These are phyloP conservation scores for Coelinius sp. DNA, from an alignment of 2,888 invertebrate genomes.

Conservation along the genomic window DNA sequence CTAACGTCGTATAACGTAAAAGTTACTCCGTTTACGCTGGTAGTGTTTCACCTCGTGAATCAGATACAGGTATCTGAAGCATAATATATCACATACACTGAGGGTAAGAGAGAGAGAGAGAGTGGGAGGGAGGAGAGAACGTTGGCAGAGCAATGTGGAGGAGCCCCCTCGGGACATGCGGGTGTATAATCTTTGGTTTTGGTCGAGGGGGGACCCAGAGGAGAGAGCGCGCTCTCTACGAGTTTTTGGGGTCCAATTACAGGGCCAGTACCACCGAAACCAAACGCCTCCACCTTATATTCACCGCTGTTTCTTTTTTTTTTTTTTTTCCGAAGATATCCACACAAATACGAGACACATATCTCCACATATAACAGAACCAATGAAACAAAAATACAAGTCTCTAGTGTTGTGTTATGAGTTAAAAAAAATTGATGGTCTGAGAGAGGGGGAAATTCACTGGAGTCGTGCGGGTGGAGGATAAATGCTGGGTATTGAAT, in stretches of 20 bases:
- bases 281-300: slow-evolving; percentile 65
- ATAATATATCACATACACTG: slow-evolving; percentile 67
- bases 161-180: slow-evolving; percentile 68
- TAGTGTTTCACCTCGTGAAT: slow-evolving; percentile 65
- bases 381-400: not conserved
- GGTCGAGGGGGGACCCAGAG: slow-evolving; percentile 57
- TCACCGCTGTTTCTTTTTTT: not conserved
- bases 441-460: not conserved
- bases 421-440: not conserved
- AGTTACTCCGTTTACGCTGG: slow-evolving; percentile 64
- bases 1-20: slow-evolving; percentile 41
- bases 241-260: slow-evolving; percentile 70
- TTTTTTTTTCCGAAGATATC: too few species aligned
- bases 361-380: not conserved
- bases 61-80: slow-evolving; percentile 68
- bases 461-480: not conserved
- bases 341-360: slow-evolving; percentile 10
- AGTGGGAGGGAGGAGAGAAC: slow-evolving; percentile 40
- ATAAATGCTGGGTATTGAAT: slow-evolving; percentile 15
- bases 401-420: not conserved
- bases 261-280: slow-evolving; percentile 69
- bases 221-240: slow-evolving; percentile 59
- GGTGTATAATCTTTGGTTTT: slow-evolving; percentile 71
- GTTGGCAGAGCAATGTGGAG: slow-evolving; percentile 43
- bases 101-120: too few species aligned